Conservation (phyloP, 2,888 invertebrate species). For the Hipparchia semele region DNA sequence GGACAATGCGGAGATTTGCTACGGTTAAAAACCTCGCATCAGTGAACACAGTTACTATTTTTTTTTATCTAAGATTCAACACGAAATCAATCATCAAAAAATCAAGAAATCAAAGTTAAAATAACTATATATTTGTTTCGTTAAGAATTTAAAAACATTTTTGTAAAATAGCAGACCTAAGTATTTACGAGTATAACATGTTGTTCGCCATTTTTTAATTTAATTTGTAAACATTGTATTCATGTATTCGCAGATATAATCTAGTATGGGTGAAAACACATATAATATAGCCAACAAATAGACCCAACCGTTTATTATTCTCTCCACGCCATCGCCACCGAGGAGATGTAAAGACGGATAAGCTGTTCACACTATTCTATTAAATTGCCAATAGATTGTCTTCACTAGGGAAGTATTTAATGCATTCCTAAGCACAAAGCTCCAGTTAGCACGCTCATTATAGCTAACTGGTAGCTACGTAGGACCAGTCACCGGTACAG, state of each 20-base stretch:
- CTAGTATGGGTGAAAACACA: constrained; percentile 17
- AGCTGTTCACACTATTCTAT: constrained; percentile 38
- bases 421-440: constrained; percentile 61
- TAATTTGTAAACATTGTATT: neutral
- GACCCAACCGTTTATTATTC: constrained; percentile 26
- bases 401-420: constrained; percentile 40
- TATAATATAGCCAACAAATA: constrained; percentile 11
- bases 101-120: no score
- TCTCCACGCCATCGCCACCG: constrained; percentile 29
- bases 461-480: constrained; percentile 60
- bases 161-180: neutral
- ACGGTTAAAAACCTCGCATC: neutral
- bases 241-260: constrained; percentile 17
- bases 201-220: neutral
- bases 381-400: constrained; percentile 41
- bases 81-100: no score
- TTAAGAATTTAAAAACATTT: neutral
- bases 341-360: constrained; percentile 35
- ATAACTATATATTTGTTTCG: no score
- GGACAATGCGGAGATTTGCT: constrained; percentile 21
- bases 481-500: constrained; percentile 20
- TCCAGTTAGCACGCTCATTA: constrained; percentile 70
- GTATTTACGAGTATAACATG: no score
- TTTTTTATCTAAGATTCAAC: neutral
- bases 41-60: no score